Evolutionary conservation across 2,113 vertebrate genomes (phyloP).

Genomic region (Pachycephala philippinensis): DNA sequence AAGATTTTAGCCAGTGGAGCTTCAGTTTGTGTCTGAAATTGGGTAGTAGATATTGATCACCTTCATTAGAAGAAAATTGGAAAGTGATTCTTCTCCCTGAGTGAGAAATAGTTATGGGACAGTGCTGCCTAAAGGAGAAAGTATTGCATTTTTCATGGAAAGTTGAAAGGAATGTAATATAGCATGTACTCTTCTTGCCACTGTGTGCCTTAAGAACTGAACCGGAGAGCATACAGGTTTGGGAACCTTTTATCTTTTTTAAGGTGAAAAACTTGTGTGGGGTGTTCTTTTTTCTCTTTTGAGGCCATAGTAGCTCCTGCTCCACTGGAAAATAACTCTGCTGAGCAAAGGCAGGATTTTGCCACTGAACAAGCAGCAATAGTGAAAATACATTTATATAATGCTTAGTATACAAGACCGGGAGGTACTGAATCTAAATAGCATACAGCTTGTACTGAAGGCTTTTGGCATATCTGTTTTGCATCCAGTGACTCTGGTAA

Average conservation of each 20-base stretch:
- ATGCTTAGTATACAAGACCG: background rate
- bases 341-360: background rate
- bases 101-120: background rate
- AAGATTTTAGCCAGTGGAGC: background rate
- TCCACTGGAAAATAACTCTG: background rate
- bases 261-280: background rate
- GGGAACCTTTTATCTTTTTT: background rate
- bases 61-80: background rate
- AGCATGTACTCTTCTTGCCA: background rate
- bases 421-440: background rate
- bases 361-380: background rate
- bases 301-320: fast-evolving
- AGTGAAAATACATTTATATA: background rate
- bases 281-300: background rate
- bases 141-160: background rate
- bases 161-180: background rate
- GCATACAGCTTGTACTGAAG: background rate
- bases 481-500: background rate
- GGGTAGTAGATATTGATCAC: background rate
- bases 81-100: background rate
- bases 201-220: background rate
- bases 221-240: background rate
- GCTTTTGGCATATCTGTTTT: background rate
- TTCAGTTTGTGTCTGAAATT: background rate
- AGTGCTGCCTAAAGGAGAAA: background rate